Base-by-base conservation (phyloP, 2,888 invertebrate species). In the Scotopteryx bipunctaria region DNA sequence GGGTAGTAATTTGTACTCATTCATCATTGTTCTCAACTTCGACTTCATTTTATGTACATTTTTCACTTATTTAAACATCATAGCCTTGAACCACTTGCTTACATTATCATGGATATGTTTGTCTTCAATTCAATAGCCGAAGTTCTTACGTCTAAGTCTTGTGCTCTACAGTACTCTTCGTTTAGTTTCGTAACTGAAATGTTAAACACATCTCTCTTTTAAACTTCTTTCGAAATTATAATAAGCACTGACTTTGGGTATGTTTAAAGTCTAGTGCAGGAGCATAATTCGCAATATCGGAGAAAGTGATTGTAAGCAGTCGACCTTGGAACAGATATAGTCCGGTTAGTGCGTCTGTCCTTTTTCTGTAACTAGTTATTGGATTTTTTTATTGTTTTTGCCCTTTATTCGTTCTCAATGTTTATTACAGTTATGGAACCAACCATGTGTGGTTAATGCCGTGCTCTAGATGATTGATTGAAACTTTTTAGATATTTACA, bases 281-380 rank as follows among this genome's bases (percentile, higher is more conserved):
- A 2, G 41, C 29, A 54, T 44, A 29, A 48, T 57, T 60, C 53
- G 61, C 60, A 60, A 61, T 51, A 49, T 55, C 38, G 41, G 60
- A 61, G 64, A 65, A 65, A 65, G 64, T 61, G 33, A 52, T 46
- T 49, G 47, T 53, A 45, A 57, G 58, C 48, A 38, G 55, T 38
- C 54, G 57, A 55, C 61, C 63, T 65, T 65, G 60, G 37, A 55
- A 58, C 63, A 49, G 40, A 54, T 58, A 45, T 48, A 15, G 37
- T 51, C 31, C 15, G 43, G 40, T 36, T 11, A 35, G n/a, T 42
- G 43, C 33, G 51, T 53, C 45, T 46, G 29, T 42, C 44, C 46
- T 47, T 53, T 55, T 53, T 45, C 45, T 37, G 37, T 51, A 44
- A 52, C 35, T 44, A 50, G 37, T 14, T 27, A 31, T 14, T 37